Conservation (phyloP, 2,113 vertebrate genomes). For the Cynopterus brachyotis region DNA sequence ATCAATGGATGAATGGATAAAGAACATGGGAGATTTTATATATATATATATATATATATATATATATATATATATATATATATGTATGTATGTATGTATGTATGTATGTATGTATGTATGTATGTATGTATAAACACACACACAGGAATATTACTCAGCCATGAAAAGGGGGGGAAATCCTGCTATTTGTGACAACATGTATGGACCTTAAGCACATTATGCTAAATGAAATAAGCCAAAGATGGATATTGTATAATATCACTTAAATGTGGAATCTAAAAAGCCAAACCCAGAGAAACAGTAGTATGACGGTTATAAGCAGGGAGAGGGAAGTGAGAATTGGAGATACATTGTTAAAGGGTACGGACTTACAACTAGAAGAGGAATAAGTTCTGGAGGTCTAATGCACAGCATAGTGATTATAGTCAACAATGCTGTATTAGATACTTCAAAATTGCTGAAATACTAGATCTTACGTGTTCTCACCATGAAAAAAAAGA, state of each 20-base stretch:
- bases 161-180: background rate
- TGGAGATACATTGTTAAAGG: background rate
- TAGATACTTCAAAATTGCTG: background rate
- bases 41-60: no score
- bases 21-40: no score
- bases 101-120: no score
- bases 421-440: background rate
- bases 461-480: background rate
- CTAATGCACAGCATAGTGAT: background rate
- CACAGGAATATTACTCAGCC: background rate
- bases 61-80: no score
- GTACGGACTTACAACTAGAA: background rate
- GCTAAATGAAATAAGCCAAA: background rate
- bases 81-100: no score
- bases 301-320: background rate
- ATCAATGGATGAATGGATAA: background rate
- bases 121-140: background rate
- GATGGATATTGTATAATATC: background rate
- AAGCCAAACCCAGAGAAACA: background rate
- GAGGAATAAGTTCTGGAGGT: background rate
- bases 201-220: background rate
- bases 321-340: background rate
- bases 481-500: background rate
- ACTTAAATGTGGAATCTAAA: background rate
- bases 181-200: background rate